Evolutionary conservation across 2,113 vertebrate genomes (phyloP), one percentile per base, ranked within the genome.

Genomic region (Dipodomys spectabilis): DNA sequence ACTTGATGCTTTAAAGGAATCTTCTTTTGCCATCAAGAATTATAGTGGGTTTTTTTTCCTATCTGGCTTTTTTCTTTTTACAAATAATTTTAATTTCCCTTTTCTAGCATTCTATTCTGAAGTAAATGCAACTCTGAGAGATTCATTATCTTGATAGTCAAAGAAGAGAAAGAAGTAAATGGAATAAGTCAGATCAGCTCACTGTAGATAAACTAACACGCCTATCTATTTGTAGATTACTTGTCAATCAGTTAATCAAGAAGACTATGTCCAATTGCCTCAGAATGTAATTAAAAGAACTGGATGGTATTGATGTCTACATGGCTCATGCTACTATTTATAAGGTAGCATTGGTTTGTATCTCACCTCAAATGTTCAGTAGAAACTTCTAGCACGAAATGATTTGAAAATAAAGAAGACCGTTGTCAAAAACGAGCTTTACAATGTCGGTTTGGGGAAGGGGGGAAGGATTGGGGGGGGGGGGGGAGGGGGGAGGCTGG

Each of bases 1-100:
- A 82, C 53, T 92, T 96, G 82, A 91, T 82, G 95, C 93, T 90
- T 86, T 88, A 45, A 93, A 87, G 89, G 49, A 91, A 65, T 91
- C 86, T 35, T 44, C n/a, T 90, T 74, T 71, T 82, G 44, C 27
- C 27, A 28, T 94, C 65, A 94, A 93, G 44, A 90, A 90, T 45
- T 69, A 7, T n/a, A 88, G 73, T 78, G 25, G 74, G 3, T 57
- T 78, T 85, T 92, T 82, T 68, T 32, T 73, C 87, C 65, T 57
- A 18, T 16, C 53, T 57, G 15, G 12, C 15, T 57, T 57, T 13
- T 57, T 57, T 9, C 94, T 94, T 95, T 35, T 81, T 90, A 91
- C 75, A 85, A 94, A 94, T 95, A 95, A 93, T 91, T 95, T 94
- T 83, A 86, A 93, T 91, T 95, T 71, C 69, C 23, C 19, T 11